A percentile compares a stretch with the other conserved stretches of the same genome.
Evolutionary conservation across 2,113 vertebrate species (phyloP).

Genomic region (Dipodomys stephensi): DNA sequence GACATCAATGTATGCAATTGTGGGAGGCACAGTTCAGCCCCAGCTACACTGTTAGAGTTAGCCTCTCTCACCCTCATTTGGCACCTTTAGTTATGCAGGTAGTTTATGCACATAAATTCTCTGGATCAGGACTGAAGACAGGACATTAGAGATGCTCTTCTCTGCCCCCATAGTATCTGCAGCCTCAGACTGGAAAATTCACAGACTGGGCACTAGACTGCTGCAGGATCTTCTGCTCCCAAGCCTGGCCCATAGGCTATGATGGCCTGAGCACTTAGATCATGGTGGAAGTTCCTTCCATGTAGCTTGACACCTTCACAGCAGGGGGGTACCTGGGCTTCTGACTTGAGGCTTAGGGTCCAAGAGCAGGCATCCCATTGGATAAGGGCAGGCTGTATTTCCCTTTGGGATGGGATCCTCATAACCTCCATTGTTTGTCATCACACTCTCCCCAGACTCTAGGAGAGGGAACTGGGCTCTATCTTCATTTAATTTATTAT

Average conservation of each 20-base stretch:
- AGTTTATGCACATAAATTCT: not conserved
- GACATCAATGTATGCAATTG: not conserved
- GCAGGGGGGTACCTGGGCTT: not conserved
- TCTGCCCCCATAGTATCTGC: not conserved
- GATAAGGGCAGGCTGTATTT: not conserved
- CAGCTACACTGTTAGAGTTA: not conserved
- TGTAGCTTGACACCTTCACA: not conserved
- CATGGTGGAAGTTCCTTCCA: not conserved
- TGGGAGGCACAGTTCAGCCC: not conserved
- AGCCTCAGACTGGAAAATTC: not conserved
- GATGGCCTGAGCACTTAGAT: not conserved
- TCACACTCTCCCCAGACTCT: not conserved
- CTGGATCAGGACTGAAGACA: not conserved
- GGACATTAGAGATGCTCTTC: not conserved
- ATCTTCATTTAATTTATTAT: not conserved
- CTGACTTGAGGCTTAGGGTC: not conserved
- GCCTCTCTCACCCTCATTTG: not conserved
- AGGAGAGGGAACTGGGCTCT: not conserved
- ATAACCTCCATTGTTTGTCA: not conserved
- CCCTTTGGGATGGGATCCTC: not conserved
- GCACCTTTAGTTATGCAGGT: not conserved
- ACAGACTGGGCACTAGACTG: not conserved
- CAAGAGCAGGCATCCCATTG: not conserved
- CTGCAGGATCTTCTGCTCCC: not conserved
- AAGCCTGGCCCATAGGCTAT: not conserved